Evolutionary conservation across 1,140 invertebrate species (phyloP).

Genomic region (Panagrolaimus sp.): DNA sequence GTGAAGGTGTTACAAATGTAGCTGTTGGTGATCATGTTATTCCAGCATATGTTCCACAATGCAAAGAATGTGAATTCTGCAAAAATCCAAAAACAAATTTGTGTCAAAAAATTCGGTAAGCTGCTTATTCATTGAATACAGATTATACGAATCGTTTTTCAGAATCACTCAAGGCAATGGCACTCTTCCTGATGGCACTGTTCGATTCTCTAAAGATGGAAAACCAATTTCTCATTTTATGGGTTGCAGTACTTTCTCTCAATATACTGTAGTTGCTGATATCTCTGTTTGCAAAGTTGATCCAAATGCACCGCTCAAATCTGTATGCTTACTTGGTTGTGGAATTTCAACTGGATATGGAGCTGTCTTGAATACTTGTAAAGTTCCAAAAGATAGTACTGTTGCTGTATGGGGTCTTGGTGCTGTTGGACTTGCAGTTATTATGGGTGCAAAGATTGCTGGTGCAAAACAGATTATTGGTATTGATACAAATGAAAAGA

Average conservation of each 20-base stretch:
- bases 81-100: slow-evolving; percentile 89
- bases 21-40: slow-evolving; percentile 83
- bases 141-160: no score
- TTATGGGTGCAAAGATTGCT: slow-evolving; percentile 81
- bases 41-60: slow-evolving; percentile 92
- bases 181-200: slow-evolving; percentile 90
- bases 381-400: slow-evolving; percentile 71
- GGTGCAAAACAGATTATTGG: slow-evolving; percentile 88
- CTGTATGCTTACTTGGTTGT: slow-evolving; percentile 89
- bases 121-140: background rate
- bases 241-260: slow-evolving; percentile 92
- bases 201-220: slow-evolving; percentile 79
- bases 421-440: slow-evolving; percentile 82
- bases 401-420: slow-evolving; percentile 91
- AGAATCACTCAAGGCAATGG: slow-evolving; percentile 62
- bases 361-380: slow-evolving; percentile 86
- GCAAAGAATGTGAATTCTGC: slow-evolving; percentile 91
- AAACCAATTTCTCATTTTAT: slow-evolving; percentile 87
- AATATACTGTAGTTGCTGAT: slow-evolving; percentile 95
- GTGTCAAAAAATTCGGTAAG: slow-evolving; percentile 78
- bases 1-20: slow-evolving; percentile 51
- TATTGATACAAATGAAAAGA: slow-evolving; percentile 80
- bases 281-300: slow-evolving; percentile 79
- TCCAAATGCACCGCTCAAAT: slow-evolving; percentile 73
- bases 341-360: slow-evolving; percentile 62